Evolutionary conservation across 2,888 invertebrate genomes (phyloP).

Genomic region (Thecocarcelia acutangulata): DNA sequence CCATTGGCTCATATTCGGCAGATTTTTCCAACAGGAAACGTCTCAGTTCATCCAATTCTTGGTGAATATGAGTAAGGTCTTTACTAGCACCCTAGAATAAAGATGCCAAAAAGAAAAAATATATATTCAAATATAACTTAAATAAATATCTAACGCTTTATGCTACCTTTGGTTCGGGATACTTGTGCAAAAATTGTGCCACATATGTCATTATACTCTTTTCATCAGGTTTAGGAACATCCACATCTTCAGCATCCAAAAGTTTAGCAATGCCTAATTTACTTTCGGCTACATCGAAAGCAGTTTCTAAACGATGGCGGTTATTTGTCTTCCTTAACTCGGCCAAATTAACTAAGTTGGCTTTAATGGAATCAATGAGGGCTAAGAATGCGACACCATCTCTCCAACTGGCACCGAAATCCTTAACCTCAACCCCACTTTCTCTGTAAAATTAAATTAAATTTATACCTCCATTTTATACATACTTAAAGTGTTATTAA

Average conservation of each 20-base stretch:
- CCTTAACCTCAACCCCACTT: conserved; percentile 92
- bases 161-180: conserved; percentile 90
- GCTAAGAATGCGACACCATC: conserved; percentile 97
- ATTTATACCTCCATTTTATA: neutral
- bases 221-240: conserved; percentile 97
- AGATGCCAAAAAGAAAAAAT: neutral
- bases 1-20: conserved; percentile 88
- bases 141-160: neutral
- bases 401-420: conserved; percentile 97
- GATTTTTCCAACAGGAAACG: conserved; percentile 92
- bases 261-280: conserved; percentile 95
- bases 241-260: conserved; percentile 97
- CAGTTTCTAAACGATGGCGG: conserved; percentile 92
- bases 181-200: conserved; percentile 97
- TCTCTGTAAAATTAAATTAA: conserved; percentile 84
- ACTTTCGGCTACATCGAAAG: conserved; percentile 95
- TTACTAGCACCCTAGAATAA: conserved; percentile 87
- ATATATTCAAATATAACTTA: neutral
- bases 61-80: conserved; percentile 89
- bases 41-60: conserved; percentile 90
- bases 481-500: neutral
- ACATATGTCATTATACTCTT: conserved; percentile 99
- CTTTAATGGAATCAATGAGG: conserved; percentile 96
- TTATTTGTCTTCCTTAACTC: conserved; percentile 90
- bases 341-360: conserved; percentile 93